Evolutionary conservation across 2,888 invertebrate species (phyloP).

Genomic region (Ophion slaviceki): DNA sequence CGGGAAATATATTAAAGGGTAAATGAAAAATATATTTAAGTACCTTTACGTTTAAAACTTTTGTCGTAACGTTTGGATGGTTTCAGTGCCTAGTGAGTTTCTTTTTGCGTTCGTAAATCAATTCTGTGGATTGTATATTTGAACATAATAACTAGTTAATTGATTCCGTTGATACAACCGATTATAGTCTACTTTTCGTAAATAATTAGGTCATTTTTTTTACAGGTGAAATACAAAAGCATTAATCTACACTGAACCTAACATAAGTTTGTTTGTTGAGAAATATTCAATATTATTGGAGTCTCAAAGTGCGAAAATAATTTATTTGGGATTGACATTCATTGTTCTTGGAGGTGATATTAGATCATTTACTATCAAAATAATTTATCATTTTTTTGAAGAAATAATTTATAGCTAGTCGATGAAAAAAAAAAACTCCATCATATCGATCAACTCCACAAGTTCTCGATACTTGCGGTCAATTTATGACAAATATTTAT

Average conservation of each 20-base stretch:
- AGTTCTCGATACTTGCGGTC: background rate
- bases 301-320: background rate
- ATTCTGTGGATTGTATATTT: background rate
- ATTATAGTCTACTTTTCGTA: background rate
- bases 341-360: background rate
- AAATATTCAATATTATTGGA: background rate
- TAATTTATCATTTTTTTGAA: background rate
- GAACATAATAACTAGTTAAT: background rate
- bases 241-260: background rate
- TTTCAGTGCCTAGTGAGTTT: background rate
- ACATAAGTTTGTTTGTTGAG: background rate
- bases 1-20: background rate
- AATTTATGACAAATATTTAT: background rate
- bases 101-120: background rate
- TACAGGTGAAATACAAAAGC: background rate
- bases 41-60: background rate
- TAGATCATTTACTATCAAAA: background rate
- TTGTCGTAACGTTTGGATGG: conserved; percentile 2
- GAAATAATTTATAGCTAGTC: background rate
- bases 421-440: too few species aligned
- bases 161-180: background rate
- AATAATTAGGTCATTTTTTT: background rate
- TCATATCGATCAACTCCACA: background rate
- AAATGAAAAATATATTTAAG: background rate
- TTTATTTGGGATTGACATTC: background rate